These are phyloP conservation scores for Schizopygopsis malacanthus DNA, from an alignment of 2,797 vertebrate genomes.

Conservation along the genomic window DNA sequence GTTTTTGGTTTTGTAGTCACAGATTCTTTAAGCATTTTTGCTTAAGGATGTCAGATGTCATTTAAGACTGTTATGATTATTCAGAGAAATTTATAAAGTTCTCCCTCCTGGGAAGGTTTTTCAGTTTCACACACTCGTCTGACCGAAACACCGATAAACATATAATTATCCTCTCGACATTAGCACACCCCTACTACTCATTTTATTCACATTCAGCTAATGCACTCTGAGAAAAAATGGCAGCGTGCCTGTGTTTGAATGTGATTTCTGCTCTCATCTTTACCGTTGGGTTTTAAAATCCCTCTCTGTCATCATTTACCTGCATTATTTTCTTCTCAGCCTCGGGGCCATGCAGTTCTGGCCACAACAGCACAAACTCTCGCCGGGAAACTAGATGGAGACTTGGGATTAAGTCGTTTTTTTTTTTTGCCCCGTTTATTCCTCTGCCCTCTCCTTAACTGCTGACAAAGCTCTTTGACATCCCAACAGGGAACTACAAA, in stretches of 20 bases:
- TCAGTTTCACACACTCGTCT: background rate
- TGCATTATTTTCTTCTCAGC: conserved; percentile 35
- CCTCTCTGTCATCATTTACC: conserved; percentile 43
- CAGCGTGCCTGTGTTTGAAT: background rate
- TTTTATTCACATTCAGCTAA: conserved; percentile 33
- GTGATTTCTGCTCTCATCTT: conserved; percentile 12
- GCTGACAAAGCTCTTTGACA: conserved; percentile 61
- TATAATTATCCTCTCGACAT: conserved; percentile 1
- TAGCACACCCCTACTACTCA: background rate
- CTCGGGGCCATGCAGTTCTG: conserved; percentile 39
- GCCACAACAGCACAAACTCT: conserved; percentile 23
- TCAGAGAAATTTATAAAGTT: background rate
- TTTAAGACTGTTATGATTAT: conserved; percentile 16
- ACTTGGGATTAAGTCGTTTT: conserved; percentile 16
- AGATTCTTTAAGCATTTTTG: background rate
- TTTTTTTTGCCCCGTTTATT: conserved; percentile 26
- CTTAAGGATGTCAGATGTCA: background rate
- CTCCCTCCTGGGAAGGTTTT: background rate
- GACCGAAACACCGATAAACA: conserved; percentile 2
- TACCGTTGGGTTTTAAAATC: conserved; percentile 23
- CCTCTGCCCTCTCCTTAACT: conserved; percentile 28
- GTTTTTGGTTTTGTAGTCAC: too few species aligned
- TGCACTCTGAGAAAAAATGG: conserved; percentile 15
- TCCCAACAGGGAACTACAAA: conserved; percentile 52
- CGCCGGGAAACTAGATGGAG: conserved; percentile 14